Conservation (phyloP, 1,140 invertebrate species). For the Kradibia gibbosae region DNA sequence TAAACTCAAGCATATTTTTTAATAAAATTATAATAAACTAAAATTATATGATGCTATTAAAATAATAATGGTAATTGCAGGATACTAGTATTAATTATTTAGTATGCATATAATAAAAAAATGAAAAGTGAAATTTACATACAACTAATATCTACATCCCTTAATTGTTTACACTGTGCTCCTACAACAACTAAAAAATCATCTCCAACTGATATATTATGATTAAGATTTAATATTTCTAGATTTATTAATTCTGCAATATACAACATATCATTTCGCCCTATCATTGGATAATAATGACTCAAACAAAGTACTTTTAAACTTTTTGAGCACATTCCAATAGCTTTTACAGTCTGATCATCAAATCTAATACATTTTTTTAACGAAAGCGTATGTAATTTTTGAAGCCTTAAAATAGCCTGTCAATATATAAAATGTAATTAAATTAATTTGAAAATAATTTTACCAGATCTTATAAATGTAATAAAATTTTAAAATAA, state of each 20-base stretch:
- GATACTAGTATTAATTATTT: too few relatives aligned
- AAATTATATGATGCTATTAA: not conserved
- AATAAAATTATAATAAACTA: not conserved
- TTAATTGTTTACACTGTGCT: constrained; percentile 55
- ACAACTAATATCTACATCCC: constrained; percentile 56
- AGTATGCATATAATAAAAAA: not conserved
- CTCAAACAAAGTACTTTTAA: constrained; percentile 53
- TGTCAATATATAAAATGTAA: constrained; percentile 41
- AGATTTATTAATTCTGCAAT: constrained; percentile 58
- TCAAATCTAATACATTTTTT: constrained; percentile 50
- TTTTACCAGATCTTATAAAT: not conserved
- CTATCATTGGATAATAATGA: constrained; percentile 51
- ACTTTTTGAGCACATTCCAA: constrained; percentile 50
- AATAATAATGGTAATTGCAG: too few relatives aligned
- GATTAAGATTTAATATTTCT: constrained; percentile 53
- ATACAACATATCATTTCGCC: constrained; percentile 46
- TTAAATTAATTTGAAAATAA: not conserved
- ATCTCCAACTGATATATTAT: constrained; percentile 50
- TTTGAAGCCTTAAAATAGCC: constrained; percentile 55
- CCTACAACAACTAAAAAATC: constrained; percentile 52
- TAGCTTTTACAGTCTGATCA: constrained; percentile 50
- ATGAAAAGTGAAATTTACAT: constrained; percentile 37
- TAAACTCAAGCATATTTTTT: not conserved
- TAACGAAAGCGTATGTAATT: constrained; percentile 55
- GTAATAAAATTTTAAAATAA: not conserved